A percentile compares a stretch with the other conserved stretches of the same genome.
Evolutionary conservation across 2,888 invertebrate genomes (phyloP).

Genomic region (Thelaira solivaga): DNA sequence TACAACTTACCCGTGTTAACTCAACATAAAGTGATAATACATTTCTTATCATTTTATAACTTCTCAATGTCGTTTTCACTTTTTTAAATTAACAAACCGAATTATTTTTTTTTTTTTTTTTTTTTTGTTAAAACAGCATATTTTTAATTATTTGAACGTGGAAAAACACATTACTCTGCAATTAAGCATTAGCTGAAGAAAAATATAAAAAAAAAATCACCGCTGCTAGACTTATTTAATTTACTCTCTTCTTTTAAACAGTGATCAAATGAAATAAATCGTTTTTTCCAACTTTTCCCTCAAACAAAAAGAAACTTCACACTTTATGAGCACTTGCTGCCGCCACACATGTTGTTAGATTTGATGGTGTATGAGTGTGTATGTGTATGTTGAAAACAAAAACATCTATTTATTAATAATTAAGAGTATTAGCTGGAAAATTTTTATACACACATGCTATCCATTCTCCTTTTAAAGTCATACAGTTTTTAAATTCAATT

Average conservation of each 20-base stretch:
- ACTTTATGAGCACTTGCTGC: conserved; percentile 45
- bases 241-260: conserved; percentile 38
- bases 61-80: conserved; percentile 21
- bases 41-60: too few species aligned
- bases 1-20: too few species aligned
- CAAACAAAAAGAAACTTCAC: conserved; percentile 30
- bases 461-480: conserved; percentile 18
- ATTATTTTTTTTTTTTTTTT: too few species aligned
- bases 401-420: conserved; percentile 62
- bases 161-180: conserved; percentile 24
- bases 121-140: conserved; percentile 18
- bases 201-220: background rate
- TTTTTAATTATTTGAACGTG: conserved; percentile 41
- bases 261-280: conserved; percentile 25
- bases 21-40: too few species aligned
- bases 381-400: conserved; percentile 70
- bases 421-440: background rate
- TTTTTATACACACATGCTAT: conserved; percentile 7
- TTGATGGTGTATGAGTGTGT: background rate
- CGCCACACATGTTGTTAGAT: background rate
- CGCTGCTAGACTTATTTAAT: conserved; percentile 35
- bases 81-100: conserved; percentile 18
- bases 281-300: conserved; percentile 28
- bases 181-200: too few species aligned
- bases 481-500: conserved; percentile 71